A percentile compares a stretch with the other conserved stretches of the same genome.
Evolutionary conservation across 2,113 vertebrate species (phyloP).

Genomic region (Microcebus murinus): DNA sequence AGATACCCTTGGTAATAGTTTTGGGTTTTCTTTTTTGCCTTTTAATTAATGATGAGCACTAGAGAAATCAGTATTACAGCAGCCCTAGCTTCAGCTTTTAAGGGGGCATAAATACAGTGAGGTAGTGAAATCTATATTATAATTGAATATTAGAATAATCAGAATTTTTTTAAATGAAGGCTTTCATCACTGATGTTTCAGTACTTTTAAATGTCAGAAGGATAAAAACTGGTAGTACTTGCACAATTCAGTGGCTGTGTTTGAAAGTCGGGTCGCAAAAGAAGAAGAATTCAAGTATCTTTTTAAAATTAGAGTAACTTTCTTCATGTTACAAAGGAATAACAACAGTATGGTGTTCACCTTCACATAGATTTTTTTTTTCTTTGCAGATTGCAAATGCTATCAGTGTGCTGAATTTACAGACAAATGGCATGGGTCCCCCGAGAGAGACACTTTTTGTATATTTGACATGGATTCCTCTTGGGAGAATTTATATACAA

Average conservation of each 20-base stretch:
- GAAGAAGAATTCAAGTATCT: slow-evolving; percentile 23
- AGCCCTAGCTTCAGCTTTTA: slow-evolving; percentile 45
- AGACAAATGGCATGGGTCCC: neutral
- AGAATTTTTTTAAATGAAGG: slow-evolving; percentile 40
- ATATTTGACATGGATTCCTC: neutral
- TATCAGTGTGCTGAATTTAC: neutral
- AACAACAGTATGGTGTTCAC: neutral
- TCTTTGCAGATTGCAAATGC: slow-evolving; percentile 8
- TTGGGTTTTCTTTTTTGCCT: slow-evolving; percentile 21
- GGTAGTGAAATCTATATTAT: slow-evolving; percentile 49
- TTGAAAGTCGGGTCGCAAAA: slow-evolving; percentile 52
- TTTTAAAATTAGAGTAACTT: slow-evolving; percentile 53
- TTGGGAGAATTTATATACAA: slow-evolving; percentile 54
- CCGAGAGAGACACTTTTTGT: neutral
- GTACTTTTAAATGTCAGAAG: slow-evolving; percentile 26
- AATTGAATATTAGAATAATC: slow-evolving; percentile 68
- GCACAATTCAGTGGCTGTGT: slow-evolving; percentile 11
- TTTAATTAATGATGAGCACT: slow-evolving; percentile 67
- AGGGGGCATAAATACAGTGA: neutral
- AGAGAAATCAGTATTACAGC: slow-evolving; percentile 33
- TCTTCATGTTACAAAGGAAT: slow-evolving; percentile 36
- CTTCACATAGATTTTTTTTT: neutral
- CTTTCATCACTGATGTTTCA: slow-evolving; percentile 57
- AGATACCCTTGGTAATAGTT: slow-evolving; percentile 35
- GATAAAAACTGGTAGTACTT: slow-evolving; percentile 8